Conservation (phyloP, 2,888 invertebrate genomes). For the Leptothorax acervorum region DNA sequence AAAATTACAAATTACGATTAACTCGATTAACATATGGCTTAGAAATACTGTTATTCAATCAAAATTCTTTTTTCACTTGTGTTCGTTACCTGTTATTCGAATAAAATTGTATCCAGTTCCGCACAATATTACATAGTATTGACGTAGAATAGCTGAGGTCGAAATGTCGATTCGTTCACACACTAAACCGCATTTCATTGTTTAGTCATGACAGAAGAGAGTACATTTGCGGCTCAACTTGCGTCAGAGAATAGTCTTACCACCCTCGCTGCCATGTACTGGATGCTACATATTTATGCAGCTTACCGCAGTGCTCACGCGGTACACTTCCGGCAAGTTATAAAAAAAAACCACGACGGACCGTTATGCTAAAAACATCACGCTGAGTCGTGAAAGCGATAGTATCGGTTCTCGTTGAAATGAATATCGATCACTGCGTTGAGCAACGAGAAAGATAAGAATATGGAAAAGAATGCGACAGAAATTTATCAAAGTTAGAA, state of each 20-base stretch:
- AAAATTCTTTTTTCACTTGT: neutral
- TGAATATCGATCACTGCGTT: conserved; percentile 22
- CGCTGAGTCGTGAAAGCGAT: conserved; percentile 25
- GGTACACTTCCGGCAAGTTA: conserved; percentile 9
- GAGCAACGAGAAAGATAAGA: neutral
- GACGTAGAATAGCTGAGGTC: conserved; percentile 27
- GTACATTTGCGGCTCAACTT: conserved; percentile 38
- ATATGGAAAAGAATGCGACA: neutral
- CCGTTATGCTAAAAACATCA: conserved; percentile 37
- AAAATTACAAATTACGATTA: neutral
- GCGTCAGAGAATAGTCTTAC: conserved; percentile 50
- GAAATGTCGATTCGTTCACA: conserved; percentile 35
- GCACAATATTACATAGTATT: neutral
- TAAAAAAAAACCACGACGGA: neutral
- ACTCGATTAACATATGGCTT: neutral
- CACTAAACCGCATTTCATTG: conserved; percentile 44
- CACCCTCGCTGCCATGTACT: neutral
- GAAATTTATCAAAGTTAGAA: neutral
- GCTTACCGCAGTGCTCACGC: conserved; percentile 22
- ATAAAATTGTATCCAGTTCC: neutral
- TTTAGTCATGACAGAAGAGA: conserved; percentile 47
- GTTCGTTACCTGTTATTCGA: neutral
- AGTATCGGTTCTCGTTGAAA: conserved; percentile 17
- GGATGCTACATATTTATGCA: conserved; percentile 35
- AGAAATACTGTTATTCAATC: neutral